A percentile compares a stretch with the other conserved stretches of the same genome.
These are phyloP conservation scores for Cinclus cinclus DNA, from an alignment of 2,113 vertebrate genomes.

Conservation along the genomic window DNA sequence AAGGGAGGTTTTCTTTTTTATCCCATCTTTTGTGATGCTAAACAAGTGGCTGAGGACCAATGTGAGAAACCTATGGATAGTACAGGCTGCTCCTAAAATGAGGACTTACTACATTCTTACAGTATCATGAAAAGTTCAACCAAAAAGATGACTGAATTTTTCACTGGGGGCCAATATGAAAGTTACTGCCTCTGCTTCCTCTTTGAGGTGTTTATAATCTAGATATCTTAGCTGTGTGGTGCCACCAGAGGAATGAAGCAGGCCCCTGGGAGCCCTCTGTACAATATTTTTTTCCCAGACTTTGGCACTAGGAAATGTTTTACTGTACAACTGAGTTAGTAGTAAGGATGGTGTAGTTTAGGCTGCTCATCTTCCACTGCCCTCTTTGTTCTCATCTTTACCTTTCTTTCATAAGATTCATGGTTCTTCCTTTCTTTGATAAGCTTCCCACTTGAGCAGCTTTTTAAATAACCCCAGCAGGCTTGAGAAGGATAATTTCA, in stretches of 20 bases:
- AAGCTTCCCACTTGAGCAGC: neutral
- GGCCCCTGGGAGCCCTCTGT: neutral
- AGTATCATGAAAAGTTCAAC: neutral
- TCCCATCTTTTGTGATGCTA: neutral
- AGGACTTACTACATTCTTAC: fast-evolving
- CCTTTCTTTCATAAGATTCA: neutral
- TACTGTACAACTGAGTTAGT: neutral
- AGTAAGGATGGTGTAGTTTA: neutral
- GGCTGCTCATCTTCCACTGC: neutral
- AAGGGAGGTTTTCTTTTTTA: neutral
- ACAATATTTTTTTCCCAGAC: neutral
- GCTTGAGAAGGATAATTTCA: neutral
- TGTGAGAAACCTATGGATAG: neutral
- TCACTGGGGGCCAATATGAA: neutral
- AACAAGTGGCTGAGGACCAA: neutral
- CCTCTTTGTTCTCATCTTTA: neutral
- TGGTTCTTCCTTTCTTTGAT: neutral
- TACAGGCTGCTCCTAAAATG: neutral
- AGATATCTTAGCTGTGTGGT: neutral
- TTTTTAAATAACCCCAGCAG: neutral
- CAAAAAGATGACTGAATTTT: neutral
- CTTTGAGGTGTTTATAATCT: neutral
- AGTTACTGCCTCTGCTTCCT: neutral
- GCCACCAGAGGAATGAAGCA: neutral
- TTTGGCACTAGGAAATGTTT: neutral